Percentiles rank a stretch among this genome's conserved stretches.
These are phyloP conservation scores for Sinocyclocheilus rhinocerous DNA, from an alignment of 2,113 vertebrate species.

Conservation along the genomic window DNA sequence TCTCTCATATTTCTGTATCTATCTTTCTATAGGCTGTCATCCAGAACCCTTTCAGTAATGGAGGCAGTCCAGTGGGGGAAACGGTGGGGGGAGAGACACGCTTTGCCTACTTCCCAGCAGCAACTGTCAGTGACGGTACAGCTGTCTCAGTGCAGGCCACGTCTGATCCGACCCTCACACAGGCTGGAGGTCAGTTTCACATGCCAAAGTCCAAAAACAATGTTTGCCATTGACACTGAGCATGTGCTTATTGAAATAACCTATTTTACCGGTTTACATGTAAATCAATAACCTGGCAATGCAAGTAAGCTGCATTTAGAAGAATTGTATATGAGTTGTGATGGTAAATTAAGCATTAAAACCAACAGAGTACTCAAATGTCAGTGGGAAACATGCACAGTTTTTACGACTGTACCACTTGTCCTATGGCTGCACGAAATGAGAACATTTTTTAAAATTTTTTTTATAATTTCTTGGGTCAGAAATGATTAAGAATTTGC, in stretches of 20 bases:
- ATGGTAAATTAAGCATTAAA: too few species aligned
- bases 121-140: conserved; percentile 84
- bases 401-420: too few species aligned
- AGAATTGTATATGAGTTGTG: too few species aligned
- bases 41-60: conserved; percentile 93
- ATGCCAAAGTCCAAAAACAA: neutral
- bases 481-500: too few species aligned
- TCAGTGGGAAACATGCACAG: too few species aligned
- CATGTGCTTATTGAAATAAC: too few species aligned
- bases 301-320: too few species aligned
- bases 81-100: conserved; percentile 87
- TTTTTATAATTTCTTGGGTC: too few species aligned
- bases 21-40: conserved; percentile 82
- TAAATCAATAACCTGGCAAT: too few species aligned
- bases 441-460: too few species aligned
- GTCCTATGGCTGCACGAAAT: too few species aligned
- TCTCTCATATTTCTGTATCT: neutral
- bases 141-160: conserved; percentile 87
- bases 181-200: conserved; percentile 79
- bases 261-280: neutral
- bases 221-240: neutral
- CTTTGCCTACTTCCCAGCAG: conserved; percentile 89
- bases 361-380: too few species aligned
- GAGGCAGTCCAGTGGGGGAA: conserved; percentile 85
- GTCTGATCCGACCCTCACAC: conserved; percentile 82